A percentile compares a stretch with the other conserved stretches of the same genome.
Evolutionary conservation across 2,113 vertebrate genomes (phyloP).

Genomic region (Polypterus senegalus): DNA sequence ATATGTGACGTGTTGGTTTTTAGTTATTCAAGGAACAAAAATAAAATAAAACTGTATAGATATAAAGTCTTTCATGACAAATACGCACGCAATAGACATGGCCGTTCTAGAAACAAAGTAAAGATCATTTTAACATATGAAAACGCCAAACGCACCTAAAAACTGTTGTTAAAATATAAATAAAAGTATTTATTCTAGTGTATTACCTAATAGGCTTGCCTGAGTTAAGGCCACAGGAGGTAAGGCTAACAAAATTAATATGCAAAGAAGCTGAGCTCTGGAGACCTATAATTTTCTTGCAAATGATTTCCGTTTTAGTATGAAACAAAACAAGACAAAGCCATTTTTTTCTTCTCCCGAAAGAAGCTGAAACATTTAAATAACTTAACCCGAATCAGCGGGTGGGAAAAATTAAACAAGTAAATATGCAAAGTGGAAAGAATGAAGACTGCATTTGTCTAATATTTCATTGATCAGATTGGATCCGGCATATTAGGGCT

Average conservation of each 20-base stretch:
- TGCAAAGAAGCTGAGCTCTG: slow-evolving; percentile 88
- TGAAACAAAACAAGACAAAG: slow-evolving; percentile 82
- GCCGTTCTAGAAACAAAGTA: too few species aligned
- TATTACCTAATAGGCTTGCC: slow-evolving; percentile 76
- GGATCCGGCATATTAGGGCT: slow-evolving; percentile 46
- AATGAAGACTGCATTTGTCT: slow-evolving; percentile 64
- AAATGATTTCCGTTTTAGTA: slow-evolving; percentile 88
- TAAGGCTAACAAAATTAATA: slow-evolving; percentile 98
- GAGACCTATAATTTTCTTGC: slow-evolving; percentile 92
- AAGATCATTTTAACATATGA: too few species aligned
- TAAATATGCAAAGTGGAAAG: slow-evolving; percentile 63
- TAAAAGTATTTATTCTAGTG: slow-evolving; percentile 54
- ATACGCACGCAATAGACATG: too few species aligned
- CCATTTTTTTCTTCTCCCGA: slow-evolving; percentile 60
- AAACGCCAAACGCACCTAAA: neutral
- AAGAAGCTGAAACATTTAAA: slow-evolving; percentile 71
- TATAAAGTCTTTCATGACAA: too few species aligned
- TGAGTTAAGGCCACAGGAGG: slow-evolving; percentile 82
- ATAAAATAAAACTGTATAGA: too few species aligned
- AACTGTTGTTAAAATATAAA: slow-evolving; percentile 22
- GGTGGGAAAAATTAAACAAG: slow-evolving; percentile 71
- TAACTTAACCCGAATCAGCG: slow-evolving; percentile 84
- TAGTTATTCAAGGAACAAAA: too few species aligned
- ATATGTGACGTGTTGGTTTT: too few species aligned
- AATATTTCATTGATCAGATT: slow-evolving; percentile 70